Evolutionary conservation across 2,113 vertebrate species (phyloP).

Genomic region (Anser brachyrhynchus): DNA sequence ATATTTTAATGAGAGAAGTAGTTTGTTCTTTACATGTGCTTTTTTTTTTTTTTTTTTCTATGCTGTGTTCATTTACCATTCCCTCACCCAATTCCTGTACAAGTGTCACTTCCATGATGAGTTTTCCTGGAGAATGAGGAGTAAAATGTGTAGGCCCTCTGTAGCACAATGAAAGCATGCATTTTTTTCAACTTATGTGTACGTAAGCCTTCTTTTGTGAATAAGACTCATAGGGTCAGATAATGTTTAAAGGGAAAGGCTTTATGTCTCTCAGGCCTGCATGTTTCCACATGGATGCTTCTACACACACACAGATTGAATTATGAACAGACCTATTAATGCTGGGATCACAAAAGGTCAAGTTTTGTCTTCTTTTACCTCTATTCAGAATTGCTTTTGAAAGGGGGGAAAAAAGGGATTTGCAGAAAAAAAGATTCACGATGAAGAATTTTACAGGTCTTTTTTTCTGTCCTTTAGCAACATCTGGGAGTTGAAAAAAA

Average conservation of each 20-base stretch:
- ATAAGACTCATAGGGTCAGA: constrained; percentile 83
- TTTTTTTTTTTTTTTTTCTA: background rate
- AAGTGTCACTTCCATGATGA: constrained; percentile 75
- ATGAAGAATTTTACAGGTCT: constrained; percentile 78
- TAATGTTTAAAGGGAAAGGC: constrained; percentile 85
- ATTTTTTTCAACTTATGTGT: constrained; percentile 80
- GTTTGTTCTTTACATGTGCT: background rate
- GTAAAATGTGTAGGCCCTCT: constrained; percentile 75
- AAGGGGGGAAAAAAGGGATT: constrained; percentile 77
- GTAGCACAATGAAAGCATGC: constrained; percentile 74
- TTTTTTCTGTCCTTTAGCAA: constrained; percentile 64
- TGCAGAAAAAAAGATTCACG: constrained; percentile 75
- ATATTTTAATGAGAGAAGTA: constrained; percentile 17
- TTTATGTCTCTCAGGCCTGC: constrained; percentile 85
- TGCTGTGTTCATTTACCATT: constrained; percentile 52
- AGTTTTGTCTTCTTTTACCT: constrained; percentile 85
- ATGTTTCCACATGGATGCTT: constrained; percentile 86
- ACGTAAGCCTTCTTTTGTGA: constrained; percentile 84
- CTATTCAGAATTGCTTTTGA: constrained; percentile 83
- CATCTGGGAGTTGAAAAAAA: constrained; percentile 69
- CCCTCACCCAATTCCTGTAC: constrained; percentile 67
- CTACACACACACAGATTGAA: constrained; percentile 86
- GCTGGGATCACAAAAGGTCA: constrained; percentile 86
- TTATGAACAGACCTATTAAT: constrained; percentile 90
- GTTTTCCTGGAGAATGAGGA: constrained; percentile 71